phyloP scores from a whole-genome alignment of 2,888 invertebrate species.

The Silvanus unidentatus region DNA sequence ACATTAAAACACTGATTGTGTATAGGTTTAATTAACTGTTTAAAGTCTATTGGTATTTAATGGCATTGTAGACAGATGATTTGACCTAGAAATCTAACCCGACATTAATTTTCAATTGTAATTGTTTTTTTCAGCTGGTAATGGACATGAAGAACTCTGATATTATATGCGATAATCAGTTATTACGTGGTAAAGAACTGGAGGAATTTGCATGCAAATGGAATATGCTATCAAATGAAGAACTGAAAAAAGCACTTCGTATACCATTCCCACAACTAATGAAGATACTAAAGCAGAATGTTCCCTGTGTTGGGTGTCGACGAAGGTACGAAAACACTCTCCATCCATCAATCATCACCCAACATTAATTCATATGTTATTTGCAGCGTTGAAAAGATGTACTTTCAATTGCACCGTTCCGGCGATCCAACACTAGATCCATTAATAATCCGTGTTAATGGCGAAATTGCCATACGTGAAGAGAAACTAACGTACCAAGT shows the following conservation, averaged over 20 bases:
- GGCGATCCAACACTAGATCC: constrained; percentile 86
- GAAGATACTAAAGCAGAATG: constrained; percentile 80
- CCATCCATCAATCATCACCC: too few relatives aligned
- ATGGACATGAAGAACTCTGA: constrained; percentile 87
- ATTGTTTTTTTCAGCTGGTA: constrained; percentile 64
- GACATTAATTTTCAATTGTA: not conserved
- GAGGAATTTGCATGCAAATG: constrained; percentile 83
- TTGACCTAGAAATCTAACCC: constrained; percentile 25
- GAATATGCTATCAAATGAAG: constrained; percentile 67
- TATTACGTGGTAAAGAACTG: constrained; percentile 73
- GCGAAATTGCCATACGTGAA: constrained; percentile 72
- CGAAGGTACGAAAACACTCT: constrained; percentile 77
- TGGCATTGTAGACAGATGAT: constrained; percentile 6
- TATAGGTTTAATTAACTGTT: too few relatives aligned
- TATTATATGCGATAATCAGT: constrained; percentile 75
- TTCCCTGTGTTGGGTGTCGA: constrained; percentile 91
- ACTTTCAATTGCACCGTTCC: constrained; percentile 76
- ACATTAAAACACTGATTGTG: constrained; percentile 6
- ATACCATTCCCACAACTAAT: constrained; percentile 78
- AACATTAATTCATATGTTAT: constrained; percentile 2
- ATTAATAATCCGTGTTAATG: constrained; percentile 68
- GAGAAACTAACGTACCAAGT: constrained; percentile 75
- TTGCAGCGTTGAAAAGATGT: constrained; percentile 79
- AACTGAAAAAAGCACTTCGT: constrained; percentile 73
- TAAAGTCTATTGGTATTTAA: too few relatives aligned